A percentile compares a stretch with the other conserved stretches of the same genome.
Conservation (phyloP, 2,797 vertebrate genomes). For the Heterohyrax brucei region DNA sequence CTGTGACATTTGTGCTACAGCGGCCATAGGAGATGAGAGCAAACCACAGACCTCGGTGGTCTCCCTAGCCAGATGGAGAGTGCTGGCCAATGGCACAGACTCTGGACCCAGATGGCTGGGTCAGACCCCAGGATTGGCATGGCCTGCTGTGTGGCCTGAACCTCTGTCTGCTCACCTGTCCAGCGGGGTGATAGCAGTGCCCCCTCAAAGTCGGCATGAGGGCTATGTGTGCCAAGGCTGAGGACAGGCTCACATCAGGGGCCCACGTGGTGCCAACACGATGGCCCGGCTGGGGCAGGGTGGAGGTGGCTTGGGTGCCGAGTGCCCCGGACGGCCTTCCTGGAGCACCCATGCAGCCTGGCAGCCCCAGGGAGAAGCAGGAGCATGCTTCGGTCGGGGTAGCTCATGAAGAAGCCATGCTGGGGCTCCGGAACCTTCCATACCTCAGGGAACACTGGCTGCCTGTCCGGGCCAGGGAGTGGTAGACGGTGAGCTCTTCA, state of each 20-base stretch:
- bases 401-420: rapidly evolving
- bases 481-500: rapidly evolving
- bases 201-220: rapidly evolving
- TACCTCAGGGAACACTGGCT: rapidly evolving
- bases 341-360: neutral
- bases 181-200: rapidly evolving
- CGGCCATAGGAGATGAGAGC: too few species aligned
- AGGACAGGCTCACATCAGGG: neutral
- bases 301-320: neutral
- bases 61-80: neutral
- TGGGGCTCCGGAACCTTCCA: rapidly evolving
- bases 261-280: rapidly evolving
- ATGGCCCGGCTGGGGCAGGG: neutral
- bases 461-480: rapidly evolving
- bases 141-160: neutral
- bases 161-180: neutral
- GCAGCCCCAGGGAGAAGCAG: neutral
- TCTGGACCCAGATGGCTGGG: neutral
- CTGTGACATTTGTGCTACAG: too few species aligned
- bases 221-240: rapidly evolving
- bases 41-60: neutral
- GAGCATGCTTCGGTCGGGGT: rapidly evolving
- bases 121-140: neutral
- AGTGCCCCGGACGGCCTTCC: neutral
- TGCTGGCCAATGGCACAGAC: rapidly evolving